Evolutionary conservation across 1,140 invertebrate species (phyloP), one percentile per base, ranked within the genome.

Genomic region (Macrobrachium nipponense): DNA sequence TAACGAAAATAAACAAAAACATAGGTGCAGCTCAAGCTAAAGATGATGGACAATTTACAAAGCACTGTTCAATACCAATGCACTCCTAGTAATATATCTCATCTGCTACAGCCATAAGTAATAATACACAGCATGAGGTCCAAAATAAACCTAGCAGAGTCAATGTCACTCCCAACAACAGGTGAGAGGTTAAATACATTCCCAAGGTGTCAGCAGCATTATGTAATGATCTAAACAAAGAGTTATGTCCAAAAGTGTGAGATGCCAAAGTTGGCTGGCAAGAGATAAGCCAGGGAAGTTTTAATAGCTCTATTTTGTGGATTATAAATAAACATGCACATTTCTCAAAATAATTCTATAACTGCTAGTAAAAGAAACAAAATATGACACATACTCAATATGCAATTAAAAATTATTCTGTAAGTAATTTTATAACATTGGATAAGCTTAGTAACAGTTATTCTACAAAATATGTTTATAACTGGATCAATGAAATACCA

Each of bases 181-280:
- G 78, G 84, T 86, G 84, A 86, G 84, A 86, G 84, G 84, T 86
- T 86, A 86, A 86, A 80, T 66, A 86, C 84, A 86, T 86, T 86
- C 77, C 84, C 84, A 86, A 86, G 84, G 84, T 86, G 84, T 86
- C 84, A 86, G 84, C 78, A 80, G 84, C 84, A 86, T 86, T 86
- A 86, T 86, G 77, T 86, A 86, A 86, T 86, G 83, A 80, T 86
- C 84, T 80, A 86, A 86, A 86, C 84, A 75, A 86, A 86, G 84
- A 86, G 84, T 86, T 86, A 80, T 80, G 84, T 86, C 84, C 84
- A 80, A 86, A 86, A 80, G 78, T 86, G 70, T 72, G 84, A 86
- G 84, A 59, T 86, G 84, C 84, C 84, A 59, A 59, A 62, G 68
- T 61, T 79, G 78, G 43, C 60, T 72, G 70, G 77, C 84, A 72